These are phyloP conservation scores for Megaceryle maxima DNA, from an alignment of 2,113 vertebrate genomes.

Conservation along the genomic window DNA sequence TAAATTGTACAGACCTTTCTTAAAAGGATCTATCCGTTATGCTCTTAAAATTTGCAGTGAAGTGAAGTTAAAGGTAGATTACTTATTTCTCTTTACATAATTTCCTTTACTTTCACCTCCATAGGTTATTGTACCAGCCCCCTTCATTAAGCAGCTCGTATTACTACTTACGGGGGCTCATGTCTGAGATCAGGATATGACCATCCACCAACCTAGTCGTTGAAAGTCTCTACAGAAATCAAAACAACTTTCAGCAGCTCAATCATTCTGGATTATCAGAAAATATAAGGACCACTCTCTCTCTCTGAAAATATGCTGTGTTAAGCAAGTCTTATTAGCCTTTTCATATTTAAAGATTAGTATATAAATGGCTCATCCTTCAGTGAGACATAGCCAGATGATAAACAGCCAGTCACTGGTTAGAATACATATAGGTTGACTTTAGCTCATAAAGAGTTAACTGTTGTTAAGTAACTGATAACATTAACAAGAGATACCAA, in stretches of 20 bases:
- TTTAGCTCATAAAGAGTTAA: neutral
- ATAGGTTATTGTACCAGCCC: neutral
- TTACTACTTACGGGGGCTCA: neutral
- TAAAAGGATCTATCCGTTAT: neutral
- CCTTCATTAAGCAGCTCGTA: neutral
- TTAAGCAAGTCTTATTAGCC: neutral
- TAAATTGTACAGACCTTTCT: neutral
- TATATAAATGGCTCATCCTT: neutral
- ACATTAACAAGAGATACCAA: neutral
- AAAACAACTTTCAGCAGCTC: neutral
- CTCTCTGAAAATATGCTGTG: neutral
- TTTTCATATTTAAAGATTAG: neutral
- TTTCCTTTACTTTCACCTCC: neutral
- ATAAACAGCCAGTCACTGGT: neutral
- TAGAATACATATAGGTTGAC: neutral
- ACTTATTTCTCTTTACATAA: neutral
- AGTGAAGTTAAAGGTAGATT: neutral
- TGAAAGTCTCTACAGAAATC: neutral
- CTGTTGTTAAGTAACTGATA: neutral
- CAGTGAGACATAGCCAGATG: neutral
- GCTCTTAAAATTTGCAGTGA: neutral
- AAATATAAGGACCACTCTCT: neutral
- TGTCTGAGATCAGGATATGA: neutral
- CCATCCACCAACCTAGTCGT: neutral
- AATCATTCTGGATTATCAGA: neutral